phyloP scores from a whole-genome alignment of 1,140 invertebrate genomes.

The Solenopsis invicta region DNA sequence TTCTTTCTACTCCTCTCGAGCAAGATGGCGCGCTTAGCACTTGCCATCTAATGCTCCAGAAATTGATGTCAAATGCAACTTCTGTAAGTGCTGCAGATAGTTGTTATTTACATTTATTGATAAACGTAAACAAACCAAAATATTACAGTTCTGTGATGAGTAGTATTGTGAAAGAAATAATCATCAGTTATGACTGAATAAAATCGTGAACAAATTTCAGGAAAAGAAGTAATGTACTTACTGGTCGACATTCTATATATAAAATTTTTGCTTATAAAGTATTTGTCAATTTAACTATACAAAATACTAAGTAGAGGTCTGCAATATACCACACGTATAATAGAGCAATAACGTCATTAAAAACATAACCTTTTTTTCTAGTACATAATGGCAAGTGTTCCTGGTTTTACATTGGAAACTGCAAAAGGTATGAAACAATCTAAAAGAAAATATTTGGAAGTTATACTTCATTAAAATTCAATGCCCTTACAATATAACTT shows the following conservation, averaged over 20 bases:
- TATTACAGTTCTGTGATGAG: neutral
- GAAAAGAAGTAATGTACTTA: neutral
- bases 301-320: neutral
- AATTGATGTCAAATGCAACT: too few relatives aligned
- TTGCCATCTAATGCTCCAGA: too few relatives aligned
- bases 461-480: neutral
- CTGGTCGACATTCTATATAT: neutral
- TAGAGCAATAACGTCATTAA: neutral
- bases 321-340: neutral
- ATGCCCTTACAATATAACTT: neutral
- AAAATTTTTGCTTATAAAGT: neutral
- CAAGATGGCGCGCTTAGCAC: too few relatives aligned
- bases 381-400: slow-evolving; percentile 69
- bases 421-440: slow-evolving; percentile 80
- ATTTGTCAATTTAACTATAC: neutral
- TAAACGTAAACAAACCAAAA: neutral
- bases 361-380: neutral
- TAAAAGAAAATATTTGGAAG: neutral
- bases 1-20: too few relatives aligned
- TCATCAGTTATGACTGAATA: neutral
- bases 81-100: too few relatives aligned
- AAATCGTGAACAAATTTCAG: neutral
- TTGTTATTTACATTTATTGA: too few relatives aligned
- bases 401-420: slow-evolving; percentile 79
- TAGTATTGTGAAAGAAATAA: neutral